phyloP scores from a whole-genome alignment of 1,140 invertebrate genomes.

The Heliothis subflexa region DNA sequence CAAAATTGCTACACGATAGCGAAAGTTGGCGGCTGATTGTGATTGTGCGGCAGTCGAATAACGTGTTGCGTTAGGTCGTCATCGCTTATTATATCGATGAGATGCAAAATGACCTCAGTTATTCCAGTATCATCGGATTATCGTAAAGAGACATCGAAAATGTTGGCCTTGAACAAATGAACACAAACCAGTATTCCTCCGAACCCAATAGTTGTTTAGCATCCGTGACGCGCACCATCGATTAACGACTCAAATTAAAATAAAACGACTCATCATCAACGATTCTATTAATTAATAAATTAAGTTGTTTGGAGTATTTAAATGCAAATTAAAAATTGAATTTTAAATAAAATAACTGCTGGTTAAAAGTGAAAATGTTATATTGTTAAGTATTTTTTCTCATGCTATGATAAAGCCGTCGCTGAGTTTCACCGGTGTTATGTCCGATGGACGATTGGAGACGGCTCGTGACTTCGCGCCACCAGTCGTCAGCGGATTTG shows the following conservation, averaged over 20 bases:
- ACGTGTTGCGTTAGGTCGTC: constrained; percentile 56
- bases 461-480: constrained; percentile 55
- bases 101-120: constrained; percentile 57
- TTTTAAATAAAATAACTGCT: constrained; percentile 3
- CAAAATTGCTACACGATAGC: constrained; percentile 25
- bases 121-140: constrained; percentile 53
- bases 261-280: constrained; percentile 26
- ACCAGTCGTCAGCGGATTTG: constrained; percentile 57
- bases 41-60: constrained; percentile 45
- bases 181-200: constrained; percentile 55
- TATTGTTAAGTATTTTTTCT: constrained; percentile 41
- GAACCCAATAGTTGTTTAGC: constrained; percentile 41
- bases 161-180: constrained; percentile 52
- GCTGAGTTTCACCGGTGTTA: constrained; percentile 64
- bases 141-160: constrained; percentile 42
- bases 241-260: constrained; percentile 22
- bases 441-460: constrained; percentile 61
- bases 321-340: constrained; percentile 5
- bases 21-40: constrained; percentile 35
- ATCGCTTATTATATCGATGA: constrained; percentile 60
- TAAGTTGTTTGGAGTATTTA: constrained; percentile 1
- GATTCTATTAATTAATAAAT: constrained; percentile 5
- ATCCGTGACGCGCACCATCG: constrained; percentile 10
- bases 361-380: constrained; percentile 52
- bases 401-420: constrained; percentile 7